A percentile compares a stretch with the other conserved stretches of the same genome.
These are phyloP conservation scores for Dryococelus australis DNA, from an alignment of 2,888 invertebrate species.

Conservation along the genomic window DNA sequence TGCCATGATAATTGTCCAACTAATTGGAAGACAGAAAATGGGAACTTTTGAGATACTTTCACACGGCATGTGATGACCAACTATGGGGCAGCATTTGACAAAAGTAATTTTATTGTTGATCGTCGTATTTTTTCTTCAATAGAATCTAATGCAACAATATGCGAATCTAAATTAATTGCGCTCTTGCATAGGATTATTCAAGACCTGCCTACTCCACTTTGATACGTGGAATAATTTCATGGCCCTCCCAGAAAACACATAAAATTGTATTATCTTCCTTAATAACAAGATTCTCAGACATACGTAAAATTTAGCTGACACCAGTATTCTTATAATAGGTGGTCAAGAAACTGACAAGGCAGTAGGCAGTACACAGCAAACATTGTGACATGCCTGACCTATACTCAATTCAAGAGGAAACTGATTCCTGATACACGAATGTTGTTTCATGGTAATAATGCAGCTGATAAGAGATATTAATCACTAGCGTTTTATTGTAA, in stretches of 20 bases:
- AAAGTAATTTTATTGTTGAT: background rate
- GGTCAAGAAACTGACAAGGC: constrained; percentile 16
- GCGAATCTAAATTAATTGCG: background rate
- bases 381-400: background rate
- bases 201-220: background rate
- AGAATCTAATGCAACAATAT: background rate
- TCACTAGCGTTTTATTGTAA: background rate
- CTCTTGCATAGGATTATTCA: background rate
- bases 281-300: background rate
- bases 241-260: background rate
- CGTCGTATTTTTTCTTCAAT: background rate
- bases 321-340: background rate
- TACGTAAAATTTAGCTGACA: background rate
- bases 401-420: background rate
- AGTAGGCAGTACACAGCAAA: constrained; percentile 19
- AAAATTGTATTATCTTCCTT: background rate
- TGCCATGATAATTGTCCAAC: background rate
- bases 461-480: background rate
- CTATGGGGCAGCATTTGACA: background rate
- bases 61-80: background rate
- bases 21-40: background rate
- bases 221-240: background rate
- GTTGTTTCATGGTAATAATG: background rate
- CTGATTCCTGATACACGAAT: background rate
- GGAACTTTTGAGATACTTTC: background rate